phyloP scores from a whole-genome alignment of 2,888 invertebrate genomes.

The Ctenicera cuprea region DNA sequence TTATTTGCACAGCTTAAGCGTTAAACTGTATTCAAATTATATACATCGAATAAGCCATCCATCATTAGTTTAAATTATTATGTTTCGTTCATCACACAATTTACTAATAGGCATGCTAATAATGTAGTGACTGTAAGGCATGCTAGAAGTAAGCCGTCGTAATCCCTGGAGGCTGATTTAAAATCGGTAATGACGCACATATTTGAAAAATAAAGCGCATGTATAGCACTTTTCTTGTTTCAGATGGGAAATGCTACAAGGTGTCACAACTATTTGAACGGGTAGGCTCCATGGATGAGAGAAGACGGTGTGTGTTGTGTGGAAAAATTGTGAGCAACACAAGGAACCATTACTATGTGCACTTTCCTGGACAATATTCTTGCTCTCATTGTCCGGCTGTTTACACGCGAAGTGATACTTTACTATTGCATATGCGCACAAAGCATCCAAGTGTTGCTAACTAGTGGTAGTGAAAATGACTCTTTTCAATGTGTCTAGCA shows the following conservation, averaged over 20 bases:
- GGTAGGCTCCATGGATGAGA: conserved; percentile 76
- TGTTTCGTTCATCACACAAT: conserved; percentile 28
- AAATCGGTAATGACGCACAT: conserved; percentile 54
- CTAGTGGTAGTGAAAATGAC: conserved; percentile 55
- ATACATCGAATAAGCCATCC: conserved; percentile 3
- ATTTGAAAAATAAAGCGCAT: conserved; percentile 26
- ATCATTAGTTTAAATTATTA: conserved; percentile 10
- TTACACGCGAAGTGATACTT: conserved; percentile 77
- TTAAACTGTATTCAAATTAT: neutral
- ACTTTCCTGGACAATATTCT: conserved; percentile 77
- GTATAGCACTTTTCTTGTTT: conserved; percentile 63
- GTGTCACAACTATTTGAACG: conserved; percentile 78
- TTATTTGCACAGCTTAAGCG: too few species aligned
- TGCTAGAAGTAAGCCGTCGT: conserved; percentile 57
- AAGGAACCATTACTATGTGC: conserved; percentile 78
- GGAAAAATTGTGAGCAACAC: conserved; percentile 79
- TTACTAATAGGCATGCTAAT: conserved; percentile 39
- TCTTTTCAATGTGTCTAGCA: neutral
- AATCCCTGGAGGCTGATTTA: conserved; percentile 50
- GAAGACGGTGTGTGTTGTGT: conserved; percentile 76
- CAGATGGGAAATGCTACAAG: conserved; percentile 76
- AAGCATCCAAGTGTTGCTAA: conserved; percentile 74
- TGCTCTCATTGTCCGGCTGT: conserved; percentile 77
- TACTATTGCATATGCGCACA: conserved; percentile 76
- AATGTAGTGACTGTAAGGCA: conserved; percentile 56